These are phyloP conservation scores for Callipepla californica DNA, from an alignment of 2,113 vertebrate genomes.

Conservation along the genomic window DNA sequence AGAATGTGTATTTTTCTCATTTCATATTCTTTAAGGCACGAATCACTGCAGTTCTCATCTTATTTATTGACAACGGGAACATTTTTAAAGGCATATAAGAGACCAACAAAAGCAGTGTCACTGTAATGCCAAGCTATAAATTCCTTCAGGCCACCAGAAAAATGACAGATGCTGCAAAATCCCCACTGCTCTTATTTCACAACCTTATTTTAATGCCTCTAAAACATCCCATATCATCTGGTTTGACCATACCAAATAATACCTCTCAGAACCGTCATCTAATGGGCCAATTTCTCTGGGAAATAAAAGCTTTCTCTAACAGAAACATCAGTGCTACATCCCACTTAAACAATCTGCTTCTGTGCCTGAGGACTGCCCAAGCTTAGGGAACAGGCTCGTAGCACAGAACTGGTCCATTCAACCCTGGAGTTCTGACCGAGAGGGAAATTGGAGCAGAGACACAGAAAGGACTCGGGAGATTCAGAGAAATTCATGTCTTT, in stretches of 20 bases:
- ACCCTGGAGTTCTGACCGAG: background rate
- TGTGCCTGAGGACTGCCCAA: background rate
- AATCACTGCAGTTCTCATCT: background rate
- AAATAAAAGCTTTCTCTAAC: background rate
- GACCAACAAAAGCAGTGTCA: slow-evolving; percentile 13
- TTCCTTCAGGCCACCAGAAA: background rate
- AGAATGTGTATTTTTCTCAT: slow-evolving; percentile 9
- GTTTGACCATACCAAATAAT: background rate
- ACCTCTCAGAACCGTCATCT: background rate
- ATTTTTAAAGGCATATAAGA: background rate
- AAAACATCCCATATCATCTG: background rate
- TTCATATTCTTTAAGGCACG: slow-evolving; percentile 13
- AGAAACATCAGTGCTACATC: background rate
- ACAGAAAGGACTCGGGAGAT: background rate
- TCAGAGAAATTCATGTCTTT: background rate
- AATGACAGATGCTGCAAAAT: background rate
- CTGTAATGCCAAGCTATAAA: background rate
- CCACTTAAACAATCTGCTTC: background rate
- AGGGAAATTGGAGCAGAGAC: background rate
- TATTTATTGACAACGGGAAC: slow-evolving; percentile 14
- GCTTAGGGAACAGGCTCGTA: background rate
- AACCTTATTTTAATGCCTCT: slow-evolving; percentile 5
- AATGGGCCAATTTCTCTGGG: background rate
- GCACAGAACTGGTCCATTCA: background rate
- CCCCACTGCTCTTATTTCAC: background rate